phyloP scores from a whole-genome alignment of 2,797 vertebrate genomes.

The Pseudochirops cupreus region DNA sequence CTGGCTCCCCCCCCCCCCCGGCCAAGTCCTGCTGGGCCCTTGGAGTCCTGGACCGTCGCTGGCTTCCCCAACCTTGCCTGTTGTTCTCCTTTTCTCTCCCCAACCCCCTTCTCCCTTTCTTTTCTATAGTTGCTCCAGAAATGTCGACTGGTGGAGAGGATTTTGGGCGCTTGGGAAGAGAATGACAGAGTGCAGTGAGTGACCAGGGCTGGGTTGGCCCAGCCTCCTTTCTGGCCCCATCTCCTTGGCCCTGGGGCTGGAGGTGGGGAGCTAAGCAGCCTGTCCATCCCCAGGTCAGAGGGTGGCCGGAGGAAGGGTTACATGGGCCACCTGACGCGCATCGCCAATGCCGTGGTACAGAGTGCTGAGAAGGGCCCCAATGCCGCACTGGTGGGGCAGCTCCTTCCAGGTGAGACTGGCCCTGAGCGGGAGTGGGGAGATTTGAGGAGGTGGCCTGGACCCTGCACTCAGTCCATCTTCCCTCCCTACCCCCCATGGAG shows the following conservation, averaged over 20 bases:
- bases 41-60: neutral
- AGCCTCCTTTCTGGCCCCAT: neutral
- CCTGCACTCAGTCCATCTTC: neutral
- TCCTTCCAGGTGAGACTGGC: conserved; percentile 81
- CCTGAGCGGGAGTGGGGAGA: neutral
- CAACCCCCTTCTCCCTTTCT: too few species aligned
- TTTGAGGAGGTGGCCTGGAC: fast-evolving
- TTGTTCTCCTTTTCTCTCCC: neutral
- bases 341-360: conserved; percentile 84
- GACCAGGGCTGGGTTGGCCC: fast-evolving
- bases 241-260: too few species aligned
- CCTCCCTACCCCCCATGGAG: fast-evolving
- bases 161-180: conserved; percentile 84
- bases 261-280: neutral
- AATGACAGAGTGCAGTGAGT: conserved; percentile 85
- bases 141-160: conserved; percentile 83
- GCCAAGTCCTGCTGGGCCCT: too few species aligned
- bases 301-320: conserved; percentile 85
- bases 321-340: conserved; percentile 85
- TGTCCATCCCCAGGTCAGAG: conserved; percentile 63
- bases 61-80: fast-evolving
- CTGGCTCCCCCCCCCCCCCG: neutral
- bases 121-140: conserved; percentile 81
- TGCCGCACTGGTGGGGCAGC: conserved; percentile 73
- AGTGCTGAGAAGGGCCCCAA: conserved; percentile 85